Base-by-base conservation (phyloP, 2,113 vertebrate genomes). In the Galemys pyrenaicus region DNA sequence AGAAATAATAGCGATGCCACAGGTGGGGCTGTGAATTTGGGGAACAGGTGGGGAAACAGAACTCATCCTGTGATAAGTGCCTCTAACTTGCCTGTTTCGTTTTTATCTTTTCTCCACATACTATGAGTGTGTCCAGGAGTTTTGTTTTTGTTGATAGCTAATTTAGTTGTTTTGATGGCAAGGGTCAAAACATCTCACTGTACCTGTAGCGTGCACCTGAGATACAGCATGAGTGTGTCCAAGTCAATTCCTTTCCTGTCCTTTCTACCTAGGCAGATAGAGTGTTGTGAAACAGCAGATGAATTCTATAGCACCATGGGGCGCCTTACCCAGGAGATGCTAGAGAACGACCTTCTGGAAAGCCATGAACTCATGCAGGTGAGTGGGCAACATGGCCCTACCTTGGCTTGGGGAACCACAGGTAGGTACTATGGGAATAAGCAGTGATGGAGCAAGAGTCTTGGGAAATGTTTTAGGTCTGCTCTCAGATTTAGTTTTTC, bases 241-340 rank as follows among this genome's bases (percentile, higher is more conserved):
- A 30, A 22, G 54, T 28, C 4, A 26, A 5, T 64, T 44, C 67
- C 26, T 84, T 78, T 37, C 77, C 56, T 80, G 30, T 41, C 20
- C 24, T 86, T 67, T 68, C 85, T 54, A 2, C 67, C 64, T 39
- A 97, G 97, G 94, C 99, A 99, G 97, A 99, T 99, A 90, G 99
- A 99, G 71, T 99, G 98, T 81, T 99, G 99, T 95, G 99, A 99
- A 98, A 99, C 99, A 49, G 99, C 99, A 1, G 99, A 99, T 94
- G 99, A 99, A 78, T 99, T 99, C 95, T 99, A 99, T 96, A 99
- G 99, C 97, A 99, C 98, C 22, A 99, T 99, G 99, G 99, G 99
- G 16, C 99, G 98, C 75, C 98, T 99, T 39, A 99, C 99, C 5
- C 99, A 99, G 98, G 99, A 99, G 98, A 99, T 99, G 99, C 98